Percentiles rank a stretch among this genome's conserved stretches.
phyloP scores from a whole-genome alignment of 1,140 invertebrate genomes.

The Eriocheir sinensis region DNA sequence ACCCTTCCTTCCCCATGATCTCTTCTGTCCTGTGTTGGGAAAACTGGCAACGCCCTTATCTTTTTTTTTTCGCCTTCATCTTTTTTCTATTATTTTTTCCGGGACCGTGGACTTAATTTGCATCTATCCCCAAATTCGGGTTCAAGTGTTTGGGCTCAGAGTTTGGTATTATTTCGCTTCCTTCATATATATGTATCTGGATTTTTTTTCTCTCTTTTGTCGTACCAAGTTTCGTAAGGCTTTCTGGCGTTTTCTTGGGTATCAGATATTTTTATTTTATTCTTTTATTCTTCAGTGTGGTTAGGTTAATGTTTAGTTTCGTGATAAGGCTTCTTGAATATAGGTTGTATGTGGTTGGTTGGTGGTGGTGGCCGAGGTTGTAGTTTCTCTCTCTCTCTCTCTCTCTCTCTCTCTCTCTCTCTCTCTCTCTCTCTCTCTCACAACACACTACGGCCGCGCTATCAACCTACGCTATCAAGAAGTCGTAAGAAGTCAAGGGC shows the following conservation, averaged over 20 bases:
- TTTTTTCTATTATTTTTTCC: too few relatives aligned
- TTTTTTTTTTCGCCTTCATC: not conserved
- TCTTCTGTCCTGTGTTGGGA: constrained; percentile 9
- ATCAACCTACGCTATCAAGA: not conserved
- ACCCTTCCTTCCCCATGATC: too few relatives aligned
- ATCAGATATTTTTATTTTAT: not conserved
- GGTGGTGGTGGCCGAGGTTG: not conserved
- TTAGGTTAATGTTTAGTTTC: too few relatives aligned
- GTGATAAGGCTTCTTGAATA: too few relatives aligned
- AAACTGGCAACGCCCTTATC: not conserved
- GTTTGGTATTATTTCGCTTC: constrained; percentile 3
- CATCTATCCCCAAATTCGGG: not conserved
- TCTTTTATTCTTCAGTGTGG: too few relatives aligned
- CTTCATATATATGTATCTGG: not conserved
- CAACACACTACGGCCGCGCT: not conserved
- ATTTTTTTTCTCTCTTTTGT: not conserved
- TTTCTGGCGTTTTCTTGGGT: too few relatives aligned
- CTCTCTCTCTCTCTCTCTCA: not conserved
- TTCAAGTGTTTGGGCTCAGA: not conserved
- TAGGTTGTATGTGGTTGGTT: not conserved
- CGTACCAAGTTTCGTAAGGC: too few relatives aligned
- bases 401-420: not conserved
- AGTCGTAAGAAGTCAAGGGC: not conserved
- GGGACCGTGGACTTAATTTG: not conserved
- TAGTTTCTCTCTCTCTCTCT: not conserved